These are phyloP conservation scores for Aproaerema taeniolella DNA, from an alignment of 2,888 invertebrate genomes.

Conservation along the genomic window DNA sequence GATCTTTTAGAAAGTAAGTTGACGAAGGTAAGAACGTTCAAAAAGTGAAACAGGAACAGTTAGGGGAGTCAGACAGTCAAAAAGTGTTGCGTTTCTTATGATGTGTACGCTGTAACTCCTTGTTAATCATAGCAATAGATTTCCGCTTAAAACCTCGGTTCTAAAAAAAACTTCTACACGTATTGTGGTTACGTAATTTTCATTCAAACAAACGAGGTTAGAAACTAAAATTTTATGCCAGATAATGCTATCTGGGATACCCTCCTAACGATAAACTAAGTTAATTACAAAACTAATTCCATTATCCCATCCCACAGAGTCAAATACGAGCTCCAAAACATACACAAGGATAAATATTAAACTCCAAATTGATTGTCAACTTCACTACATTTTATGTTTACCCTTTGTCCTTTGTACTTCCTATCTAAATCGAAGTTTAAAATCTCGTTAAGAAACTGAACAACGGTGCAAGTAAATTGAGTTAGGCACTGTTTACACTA, in stretches of 20 bases:
- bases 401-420: background rate
- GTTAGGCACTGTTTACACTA: too few species aligned
- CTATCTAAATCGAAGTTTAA: too few species aligned
- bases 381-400: conserved; percentile 18
- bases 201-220: conserved; percentile 29
- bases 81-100: too few species aligned
- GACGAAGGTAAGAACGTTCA: too few species aligned
- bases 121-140: too few species aligned
- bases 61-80: too few species aligned
- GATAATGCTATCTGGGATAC: conserved; percentile 38
- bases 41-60: too few species aligned
- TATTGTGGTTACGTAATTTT: conserved; percentile 28
- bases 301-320: conserved; percentile 37
- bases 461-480: too few species aligned
- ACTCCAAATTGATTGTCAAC: conserved; percentile 16
- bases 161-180: conserved; percentile 24
- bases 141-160: conserved; percentile 3
- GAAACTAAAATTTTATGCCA: conserved; percentile 45
- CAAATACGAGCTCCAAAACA: conserved; percentile 14
- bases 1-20: too few species aligned
- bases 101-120: too few species aligned
- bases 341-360: conserved; percentile 15
- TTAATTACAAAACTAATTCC: conserved; percentile 60
- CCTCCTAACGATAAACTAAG: conserved; percentile 52
- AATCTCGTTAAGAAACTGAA: too few species aligned